Base-by-base conservation (phyloP, 2,113 vertebrate species). In the Reinhardtius hippoglossoides region DNA sequence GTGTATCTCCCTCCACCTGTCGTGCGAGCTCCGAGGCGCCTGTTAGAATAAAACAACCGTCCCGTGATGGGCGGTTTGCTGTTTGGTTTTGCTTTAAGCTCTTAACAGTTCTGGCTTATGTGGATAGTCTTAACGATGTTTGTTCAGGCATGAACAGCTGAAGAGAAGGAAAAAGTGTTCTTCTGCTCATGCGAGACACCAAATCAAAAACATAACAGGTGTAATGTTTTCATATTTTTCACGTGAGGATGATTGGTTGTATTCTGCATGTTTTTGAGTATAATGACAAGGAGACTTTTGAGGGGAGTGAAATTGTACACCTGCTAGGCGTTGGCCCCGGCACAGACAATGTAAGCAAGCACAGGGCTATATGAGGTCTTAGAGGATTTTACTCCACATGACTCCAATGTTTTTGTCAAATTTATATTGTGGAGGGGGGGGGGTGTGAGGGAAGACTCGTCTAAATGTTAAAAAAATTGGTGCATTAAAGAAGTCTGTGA, bases 311-410 rank as follows among this genome's bases (percentile, higher is more conserved):
- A 95, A 95, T 76, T 72, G 88, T 92, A 95, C 94, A 95, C 94
- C 94, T 92, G 87, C 2, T 91, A 95, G 95, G 95, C 93, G 95
- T 95, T 95, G 95, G 90, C 94, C 85, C 76, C 89, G 67, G 87
- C 81, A 81, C 67, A 87, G 87, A 94, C 89, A 92, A 91, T 90
- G 86, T 92, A 84, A 88, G 89, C 92, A 92, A 90, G 82, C 71
- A 69, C 66, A 48, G 69, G 63, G 76, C 80, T 86, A 55, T 78
- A 68, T 79, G 72, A 80, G 79, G 81, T 80, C 80, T 52, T 52
- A 37, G 48, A 37, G 52, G 46, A 69, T 75, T 87, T 87, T 72
- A 79, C 71, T 71, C 44, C 24, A 52, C 44, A 61, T 35, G 8
- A 48, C 21, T 48, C 6, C 35, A 72, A 56, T 62, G 63, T 67